Percentiles rank a stretch among this genome's conserved stretches.
These are phyloP conservation scores for Podotricha telesiphe DNA, from an alignment of 2,888 invertebrate genomes.

Conservation along the genomic window DNA sequence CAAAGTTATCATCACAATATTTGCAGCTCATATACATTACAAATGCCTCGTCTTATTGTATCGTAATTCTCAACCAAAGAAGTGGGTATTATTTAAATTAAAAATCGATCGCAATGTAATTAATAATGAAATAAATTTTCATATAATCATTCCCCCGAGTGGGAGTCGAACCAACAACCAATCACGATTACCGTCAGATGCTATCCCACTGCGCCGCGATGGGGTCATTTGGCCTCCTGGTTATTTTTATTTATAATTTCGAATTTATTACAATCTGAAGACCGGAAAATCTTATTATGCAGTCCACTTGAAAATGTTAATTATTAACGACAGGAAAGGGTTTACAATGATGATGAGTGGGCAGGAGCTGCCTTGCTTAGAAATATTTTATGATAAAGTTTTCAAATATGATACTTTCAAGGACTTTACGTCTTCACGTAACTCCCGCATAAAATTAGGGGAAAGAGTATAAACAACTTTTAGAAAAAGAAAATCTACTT, in stretches of 20 bases:
- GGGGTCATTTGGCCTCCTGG: too few species aligned
- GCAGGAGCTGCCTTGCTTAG: background rate
- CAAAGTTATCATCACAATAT: slow-evolving; percentile 6
- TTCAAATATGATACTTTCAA: background rate
- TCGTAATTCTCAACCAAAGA: background rate
- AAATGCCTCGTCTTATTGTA: slow-evolving; percentile 3
- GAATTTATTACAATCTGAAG: background rate
- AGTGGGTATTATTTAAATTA: background rate
- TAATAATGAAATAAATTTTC: too few species aligned
- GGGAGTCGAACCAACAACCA: too few species aligned
- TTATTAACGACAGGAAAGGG: slow-evolving; percentile 6
- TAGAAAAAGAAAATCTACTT: too few species aligned
- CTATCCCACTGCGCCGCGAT: too few species aligned
- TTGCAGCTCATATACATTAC: slow-evolving; percentile 10
- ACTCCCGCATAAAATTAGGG: background rate
- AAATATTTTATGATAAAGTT: background rate
- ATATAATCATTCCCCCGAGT: too few species aligned
- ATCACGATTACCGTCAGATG: too few species aligned
- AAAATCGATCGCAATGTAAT: background rate
- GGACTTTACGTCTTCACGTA: background rate
- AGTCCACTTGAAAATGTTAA: slow-evolving; percentile 8
- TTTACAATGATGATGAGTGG: slow-evolving; percentile 4
- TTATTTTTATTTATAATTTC: background rate
- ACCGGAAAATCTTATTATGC: slow-evolving; percentile 1
- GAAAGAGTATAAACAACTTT: too few species aligned